Conservation (phyloP, 1,140 invertebrate species). For the Alviniconcha marisindica region DNA sequence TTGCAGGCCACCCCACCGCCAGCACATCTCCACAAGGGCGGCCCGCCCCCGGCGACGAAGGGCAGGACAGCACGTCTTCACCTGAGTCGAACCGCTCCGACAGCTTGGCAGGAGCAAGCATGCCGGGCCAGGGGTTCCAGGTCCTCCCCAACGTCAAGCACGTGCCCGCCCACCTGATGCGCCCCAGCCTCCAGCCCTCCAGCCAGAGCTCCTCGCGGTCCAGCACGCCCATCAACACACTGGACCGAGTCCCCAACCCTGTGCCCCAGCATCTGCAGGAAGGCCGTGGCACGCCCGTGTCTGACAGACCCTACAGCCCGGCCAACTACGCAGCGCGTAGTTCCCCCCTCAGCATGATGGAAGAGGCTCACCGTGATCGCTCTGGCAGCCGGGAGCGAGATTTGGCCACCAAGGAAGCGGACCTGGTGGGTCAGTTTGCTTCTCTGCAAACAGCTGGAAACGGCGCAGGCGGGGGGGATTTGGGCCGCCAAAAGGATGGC, state of each 20-base stretch:
- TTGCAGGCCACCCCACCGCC: conserved; percentile 43
- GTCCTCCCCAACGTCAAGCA: conserved; percentile 69
- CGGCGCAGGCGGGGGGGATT: not conserved
- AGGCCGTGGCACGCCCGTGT: conserved; percentile 31
- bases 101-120: conserved; percentile 22
- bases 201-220: conserved; percentile 46
- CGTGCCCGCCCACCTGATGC: conserved; percentile 62
- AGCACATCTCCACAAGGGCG: conserved; percentile 41
- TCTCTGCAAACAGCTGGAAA: not conserved
- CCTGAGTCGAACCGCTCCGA: conserved; percentile 27
- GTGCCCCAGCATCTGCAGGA: conserved; percentile 32
- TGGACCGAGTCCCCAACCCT: not conserved
- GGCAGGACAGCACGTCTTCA: not conserved
- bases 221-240: conserved; percentile 27
- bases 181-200: conserved; percentile 50
- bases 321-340: conserved; percentile 43
- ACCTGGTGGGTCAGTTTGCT: not conserved
- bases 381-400: conserved; percentile 31
- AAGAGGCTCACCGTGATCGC: conserved; percentile 13
- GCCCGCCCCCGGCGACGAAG: conserved; percentile 5
- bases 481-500: too few relatives aligned
- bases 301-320: conserved; percentile 50
- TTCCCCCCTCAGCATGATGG: conserved; percentile 12
- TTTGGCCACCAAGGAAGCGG: not conserved
- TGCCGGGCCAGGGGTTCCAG: conserved; percentile 59